Evolutionary conservation across 2,797 vertebrate species (phyloP).

Genomic region (Darevskia nairensis): DNA sequence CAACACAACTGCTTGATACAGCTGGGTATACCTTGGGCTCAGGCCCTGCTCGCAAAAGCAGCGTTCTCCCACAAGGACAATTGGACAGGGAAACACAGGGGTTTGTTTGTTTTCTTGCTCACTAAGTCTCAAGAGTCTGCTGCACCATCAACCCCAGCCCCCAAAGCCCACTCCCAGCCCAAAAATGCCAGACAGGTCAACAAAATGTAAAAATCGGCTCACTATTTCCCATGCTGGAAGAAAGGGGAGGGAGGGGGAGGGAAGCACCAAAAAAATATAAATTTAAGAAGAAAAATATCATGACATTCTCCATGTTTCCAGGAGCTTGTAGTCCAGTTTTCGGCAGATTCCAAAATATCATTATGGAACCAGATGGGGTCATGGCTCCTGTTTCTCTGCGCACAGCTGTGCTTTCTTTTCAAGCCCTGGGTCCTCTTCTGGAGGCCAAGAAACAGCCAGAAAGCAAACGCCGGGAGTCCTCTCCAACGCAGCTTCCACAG

Average conservation of each 20-base stretch:
- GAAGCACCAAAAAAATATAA: slow-evolving; percentile 63
- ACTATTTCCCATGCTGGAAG: slow-evolving; percentile 60
- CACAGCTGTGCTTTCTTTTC: slow-evolving; percentile 61
- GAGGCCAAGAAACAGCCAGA: slow-evolving; percentile 49
- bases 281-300: slow-evolving; percentile 47
- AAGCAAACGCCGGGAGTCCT: slow-evolving; percentile 46
- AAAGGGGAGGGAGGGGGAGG: slow-evolving; percentile 36
- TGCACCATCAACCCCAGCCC: slow-evolving; percentile 24
- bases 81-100: neutral
- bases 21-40: neutral
- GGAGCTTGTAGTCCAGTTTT: slow-evolving; percentile 55
- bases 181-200: slow-evolving; percentile 35
- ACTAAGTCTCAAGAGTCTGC: neutral
- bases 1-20: fast-evolving
- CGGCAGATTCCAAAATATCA: neutral
- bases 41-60: neutral
- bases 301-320: slow-evolving; percentile 74
- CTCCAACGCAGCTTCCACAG: slow-evolving; percentile 58
- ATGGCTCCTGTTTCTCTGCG: slow-evolving; percentile 43
- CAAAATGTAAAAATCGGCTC: slow-evolving; percentile 53
- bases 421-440: slow-evolving; percentile 55
- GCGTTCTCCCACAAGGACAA: neutral
- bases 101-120: neutral
- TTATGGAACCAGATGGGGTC: slow-evolving; percentile 4
- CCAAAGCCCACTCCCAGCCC: slow-evolving; percentile 17